These are phyloP conservation scores for Graptemys geographica DNA, from an alignment of 2,797 vertebrate species.

Conservation along the genomic window DNA sequence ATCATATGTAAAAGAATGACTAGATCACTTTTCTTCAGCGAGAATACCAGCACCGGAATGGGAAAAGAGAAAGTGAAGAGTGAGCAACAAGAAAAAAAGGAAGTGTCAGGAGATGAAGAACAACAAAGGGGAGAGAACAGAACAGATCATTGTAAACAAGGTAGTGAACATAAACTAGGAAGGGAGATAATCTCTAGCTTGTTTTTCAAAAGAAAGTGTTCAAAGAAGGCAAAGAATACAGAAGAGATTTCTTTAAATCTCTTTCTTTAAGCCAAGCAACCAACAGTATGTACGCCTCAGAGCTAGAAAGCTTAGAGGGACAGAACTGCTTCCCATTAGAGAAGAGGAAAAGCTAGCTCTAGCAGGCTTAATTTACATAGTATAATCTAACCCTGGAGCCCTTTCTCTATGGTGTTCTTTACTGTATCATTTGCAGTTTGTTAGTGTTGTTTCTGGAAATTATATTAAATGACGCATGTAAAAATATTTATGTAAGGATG, in stretches of 20 bases:
- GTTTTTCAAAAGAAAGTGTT: not conserved
- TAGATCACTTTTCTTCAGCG: not conserved
- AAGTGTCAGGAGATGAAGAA: not conserved
- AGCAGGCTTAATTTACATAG: not conserved
- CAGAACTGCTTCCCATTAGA: not conserved
- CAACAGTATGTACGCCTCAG: not conserved
- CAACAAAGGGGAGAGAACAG: not conserved
- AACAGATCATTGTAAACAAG: not conserved
- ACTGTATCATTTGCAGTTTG: not conserved
- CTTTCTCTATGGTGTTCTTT: not conserved
- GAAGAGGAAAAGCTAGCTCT: not conserved
- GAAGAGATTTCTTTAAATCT: not conserved
- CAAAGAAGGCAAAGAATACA: not conserved
- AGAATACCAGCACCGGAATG: not conserved
- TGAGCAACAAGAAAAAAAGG: not conserved
- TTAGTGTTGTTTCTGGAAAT: not conserved
- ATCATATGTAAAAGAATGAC: not conserved
- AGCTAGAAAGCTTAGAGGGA: not conserved
- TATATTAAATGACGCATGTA: not conserved
- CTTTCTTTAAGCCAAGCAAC: not conserved
- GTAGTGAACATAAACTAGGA: not conserved
- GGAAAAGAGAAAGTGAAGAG: not conserved
- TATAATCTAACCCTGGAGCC: not conserved
- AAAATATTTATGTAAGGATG: not conserved
- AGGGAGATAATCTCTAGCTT: fast-evolving